These are phyloP conservation scores for Crocodylus rhombifer DNA, from an alignment of 2,797 vertebrate genomes.

Conservation along the genomic window DNA sequence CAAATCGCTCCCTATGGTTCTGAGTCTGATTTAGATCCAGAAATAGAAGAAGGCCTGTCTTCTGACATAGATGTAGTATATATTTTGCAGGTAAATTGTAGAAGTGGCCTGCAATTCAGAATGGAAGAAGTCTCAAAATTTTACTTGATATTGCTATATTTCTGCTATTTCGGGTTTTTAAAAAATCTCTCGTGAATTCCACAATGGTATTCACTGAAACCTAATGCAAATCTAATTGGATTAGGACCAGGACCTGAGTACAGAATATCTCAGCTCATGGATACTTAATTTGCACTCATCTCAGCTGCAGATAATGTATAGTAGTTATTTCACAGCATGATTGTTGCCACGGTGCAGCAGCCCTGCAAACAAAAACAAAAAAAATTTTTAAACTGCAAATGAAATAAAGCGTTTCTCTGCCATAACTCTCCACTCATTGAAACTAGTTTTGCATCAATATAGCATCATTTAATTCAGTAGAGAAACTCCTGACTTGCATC, in stretches of 20 bases:
- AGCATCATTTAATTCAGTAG: background rate
- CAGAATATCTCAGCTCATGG: background rate
- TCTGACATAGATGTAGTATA: background rate
- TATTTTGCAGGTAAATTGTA: background rate
- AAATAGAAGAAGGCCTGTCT: background rate
- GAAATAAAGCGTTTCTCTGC: background rate
- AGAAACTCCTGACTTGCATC: background rate
- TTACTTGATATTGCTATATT: background rate
- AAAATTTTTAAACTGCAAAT: background rate
- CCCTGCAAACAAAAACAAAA: background rate
- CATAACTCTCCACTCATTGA: background rate
- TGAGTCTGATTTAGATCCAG: background rate
- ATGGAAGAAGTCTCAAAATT: background rate
- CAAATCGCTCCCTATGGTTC: background rate
- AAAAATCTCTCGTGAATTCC: background rate
- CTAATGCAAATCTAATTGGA: background rate
- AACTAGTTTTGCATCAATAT: background rate
- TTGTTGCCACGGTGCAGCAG: background rate
- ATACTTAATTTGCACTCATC: background rate
- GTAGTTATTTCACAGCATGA: background rate
- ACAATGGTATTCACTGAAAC: background rate
- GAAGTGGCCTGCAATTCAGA: background rate
- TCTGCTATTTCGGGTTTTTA: background rate
- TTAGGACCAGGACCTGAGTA: background rate
- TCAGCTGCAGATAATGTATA: background rate